These are phyloP conservation scores for Serranus cabrilla DNA, from an alignment of 2,797 vertebrate genomes.

Conservation along the genomic window DNA sequence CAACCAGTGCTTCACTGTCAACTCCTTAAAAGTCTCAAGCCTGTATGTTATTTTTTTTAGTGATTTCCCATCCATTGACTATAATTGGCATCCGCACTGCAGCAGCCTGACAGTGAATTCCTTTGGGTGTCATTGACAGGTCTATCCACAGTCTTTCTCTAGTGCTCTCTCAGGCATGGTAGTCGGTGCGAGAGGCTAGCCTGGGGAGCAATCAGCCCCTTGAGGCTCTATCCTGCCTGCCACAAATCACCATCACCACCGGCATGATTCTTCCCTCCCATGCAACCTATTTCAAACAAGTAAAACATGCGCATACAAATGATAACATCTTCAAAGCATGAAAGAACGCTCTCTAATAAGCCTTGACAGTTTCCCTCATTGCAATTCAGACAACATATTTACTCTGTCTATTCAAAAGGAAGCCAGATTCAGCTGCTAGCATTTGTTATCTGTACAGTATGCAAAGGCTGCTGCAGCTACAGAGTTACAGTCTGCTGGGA, in stretches of 20 bases:
- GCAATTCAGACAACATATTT: conserved; percentile 56
- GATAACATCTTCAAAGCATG: conserved; percentile 51
- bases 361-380: conserved; percentile 54
- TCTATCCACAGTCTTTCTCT: conserved; percentile 42
- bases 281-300: conserved; percentile 32
- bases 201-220: conserved; percentile 46
- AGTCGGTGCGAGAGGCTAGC: conserved; percentile 31
- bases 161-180: conserved; percentile 45
- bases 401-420: conserved; percentile 35
- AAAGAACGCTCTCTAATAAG: conserved; percentile 30
- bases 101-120: neutral
- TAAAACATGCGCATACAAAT: conserved; percentile 60
- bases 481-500: neutral
- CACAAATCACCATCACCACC: conserved; percentile 48
- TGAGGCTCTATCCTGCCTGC: conserved; percentile 30
- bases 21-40: neutral
- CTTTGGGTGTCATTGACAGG: conserved; percentile 60
- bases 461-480: neutral
- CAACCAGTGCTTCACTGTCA: neutral
- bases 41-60: neutral
- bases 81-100: conserved; percentile 13
- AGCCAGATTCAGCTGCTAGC: conserved; percentile 3
- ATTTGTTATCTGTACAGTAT: conserved; percentile 30
- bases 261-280: conserved; percentile 11
- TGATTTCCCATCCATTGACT: conserved; percentile 23